Base-by-base conservation (phyloP, 2,113 vertebrate genomes). In the Pycnonotus jocosus region DNA sequence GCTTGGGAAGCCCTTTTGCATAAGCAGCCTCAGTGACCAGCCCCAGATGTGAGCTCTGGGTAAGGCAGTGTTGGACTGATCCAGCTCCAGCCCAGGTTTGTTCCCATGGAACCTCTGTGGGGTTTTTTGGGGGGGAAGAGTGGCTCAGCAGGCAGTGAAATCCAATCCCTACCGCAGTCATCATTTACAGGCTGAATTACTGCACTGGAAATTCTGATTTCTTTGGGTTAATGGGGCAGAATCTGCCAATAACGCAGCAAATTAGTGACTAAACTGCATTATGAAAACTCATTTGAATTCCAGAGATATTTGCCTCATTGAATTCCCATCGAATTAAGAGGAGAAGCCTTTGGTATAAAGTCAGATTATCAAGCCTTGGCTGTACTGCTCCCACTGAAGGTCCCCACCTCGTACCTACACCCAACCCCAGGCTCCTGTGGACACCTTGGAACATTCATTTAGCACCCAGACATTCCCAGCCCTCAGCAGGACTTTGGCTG, bases 291-390 rank as follows among this genome's bases (percentile, higher is more conserved):
- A 4, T 50, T 65, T 70, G 15, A 35, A 37, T 53, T 53, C 89
- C 50, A 81, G 3, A 60, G 60, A 11, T 20, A 17, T 21, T 73
- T 31, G 76, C 74, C 71, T 90, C 57, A 5, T 38, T 84, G 33
- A 56, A 42, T 40, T 66, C 51, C 54, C 86, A 42, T n/a, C 22
- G 22, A 50, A 73, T 78, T 12, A 30, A 66, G 73, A 71, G 69
- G 58, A 96, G 79, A 89, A 82, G 69, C 69, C 94, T 96, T 95
- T 95, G 94, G 96, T 92, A 76, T 57, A 6, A 88, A 92, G 94
- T 90, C 95, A 93, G 86, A 25, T 81, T 35, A 56, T 30, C 91
- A 86, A 96, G 78, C 42, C 93, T 40, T n/a, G 78, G 92, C 86
- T 86, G 90, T 19, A 70, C 13, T 72, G 82, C 84, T 70, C 38